These are phyloP conservation scores for Lomographa bimaculata DNA, from an alignment of 2,888 invertebrate genomes.

Conservation along the genomic window DNA sequence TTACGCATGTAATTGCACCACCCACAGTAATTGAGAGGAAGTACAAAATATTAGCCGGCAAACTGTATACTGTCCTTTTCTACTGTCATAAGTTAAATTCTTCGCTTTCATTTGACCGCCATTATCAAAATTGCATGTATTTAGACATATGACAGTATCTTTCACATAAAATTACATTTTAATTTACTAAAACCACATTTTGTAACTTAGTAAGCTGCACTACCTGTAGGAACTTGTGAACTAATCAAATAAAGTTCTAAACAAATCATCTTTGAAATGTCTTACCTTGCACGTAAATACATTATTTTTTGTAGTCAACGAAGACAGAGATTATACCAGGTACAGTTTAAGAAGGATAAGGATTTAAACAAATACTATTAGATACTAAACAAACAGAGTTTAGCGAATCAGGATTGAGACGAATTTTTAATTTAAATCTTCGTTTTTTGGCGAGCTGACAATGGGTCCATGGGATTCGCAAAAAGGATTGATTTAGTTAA, in stretches of 20 bases:
- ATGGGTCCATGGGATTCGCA: slow-evolving; percentile 59
- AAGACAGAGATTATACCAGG: slow-evolving; percentile 63
- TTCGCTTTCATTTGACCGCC: neutral
- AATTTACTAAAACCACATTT: too few species aligned
- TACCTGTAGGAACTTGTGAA: too few species aligned
- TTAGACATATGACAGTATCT: too few species aligned
- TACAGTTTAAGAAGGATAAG: slow-evolving; percentile 72
- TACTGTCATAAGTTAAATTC: too few species aligned
- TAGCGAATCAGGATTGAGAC: slow-evolving; percentile 47
- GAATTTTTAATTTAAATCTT: slow-evolving; percentile 39
- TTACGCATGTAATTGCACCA: slow-evolving; percentile 73
- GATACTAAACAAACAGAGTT: slow-evolving; percentile 72
- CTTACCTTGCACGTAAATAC: slow-evolving; percentile 68
- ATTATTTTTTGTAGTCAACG: slow-evolving; percentile 43
- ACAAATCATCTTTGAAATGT: slow-evolving; percentile 54
- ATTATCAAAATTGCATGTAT: too few species aligned
- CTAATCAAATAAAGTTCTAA: too few species aligned
- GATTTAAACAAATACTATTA: slow-evolving; percentile 79
- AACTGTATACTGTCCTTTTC: slow-evolving; percentile 31
- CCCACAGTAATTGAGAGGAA: slow-evolving; percentile 55
- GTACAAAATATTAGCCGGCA: slow-evolving; percentile 35
- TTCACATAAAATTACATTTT: too few species aligned
- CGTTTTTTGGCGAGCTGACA: slow-evolving; percentile 55
- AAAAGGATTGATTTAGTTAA: slow-evolving; percentile 74
- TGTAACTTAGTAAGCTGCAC: too few species aligned